phyloP scores from a whole-genome alignment of 2,113 vertebrate genomes.

The Saccopteryx leptura region DNA sequence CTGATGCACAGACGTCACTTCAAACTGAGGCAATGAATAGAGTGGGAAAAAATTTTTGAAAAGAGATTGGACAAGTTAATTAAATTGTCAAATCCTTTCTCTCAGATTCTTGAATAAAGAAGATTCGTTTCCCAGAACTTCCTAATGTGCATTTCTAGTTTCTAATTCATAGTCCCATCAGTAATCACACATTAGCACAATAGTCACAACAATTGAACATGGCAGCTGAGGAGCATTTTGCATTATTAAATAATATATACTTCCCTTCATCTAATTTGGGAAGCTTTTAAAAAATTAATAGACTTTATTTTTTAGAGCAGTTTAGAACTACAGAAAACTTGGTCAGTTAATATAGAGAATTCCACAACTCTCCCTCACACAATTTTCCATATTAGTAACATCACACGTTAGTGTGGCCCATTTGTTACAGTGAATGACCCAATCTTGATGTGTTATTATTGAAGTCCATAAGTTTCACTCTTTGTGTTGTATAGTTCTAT shows the following conservation, averaged over 20 bases:
- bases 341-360: background rate
- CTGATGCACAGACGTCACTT: background rate
- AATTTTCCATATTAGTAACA: background rate
- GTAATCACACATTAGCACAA: background rate
- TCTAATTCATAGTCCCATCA: background rate
- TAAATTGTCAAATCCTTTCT: constrained; percentile 37
- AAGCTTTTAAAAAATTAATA: background rate
- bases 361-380: background rate
- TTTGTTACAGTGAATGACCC: background rate
- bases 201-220: background rate
- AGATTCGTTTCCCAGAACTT: background rate
- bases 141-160: constrained; percentile 10
- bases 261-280: constrained; percentile 13
- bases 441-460: background rate
- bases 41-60: background rate
- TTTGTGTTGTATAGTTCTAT: background rate
- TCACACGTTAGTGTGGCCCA: background rate
- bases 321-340: constrained; percentile 30
- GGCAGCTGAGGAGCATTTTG: background rate
- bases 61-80: constrained; percentile 35
- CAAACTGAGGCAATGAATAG: background rate
- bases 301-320: background rate
- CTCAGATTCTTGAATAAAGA: constrained; percentile 14
- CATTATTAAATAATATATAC: background rate
- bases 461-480: background rate